Conservation (phyloP, 1,140 invertebrate species). For the Atta texana region DNA sequence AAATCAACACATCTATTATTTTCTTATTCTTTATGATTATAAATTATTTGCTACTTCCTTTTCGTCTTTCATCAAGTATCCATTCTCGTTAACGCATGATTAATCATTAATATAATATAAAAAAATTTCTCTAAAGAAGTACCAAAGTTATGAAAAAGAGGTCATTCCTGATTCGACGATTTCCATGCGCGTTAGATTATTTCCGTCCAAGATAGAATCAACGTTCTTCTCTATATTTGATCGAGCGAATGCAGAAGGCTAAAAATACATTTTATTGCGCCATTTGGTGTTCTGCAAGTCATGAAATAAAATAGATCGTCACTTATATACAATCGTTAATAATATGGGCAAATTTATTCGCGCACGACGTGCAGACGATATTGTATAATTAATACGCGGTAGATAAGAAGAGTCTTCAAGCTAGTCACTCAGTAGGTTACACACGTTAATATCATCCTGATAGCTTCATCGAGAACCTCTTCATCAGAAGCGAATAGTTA, state of each 20-base stretch:
- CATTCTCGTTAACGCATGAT: background rate
- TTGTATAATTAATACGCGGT: background rate
- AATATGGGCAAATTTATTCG: background rate
- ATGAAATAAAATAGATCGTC: background rate
- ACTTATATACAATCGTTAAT: background rate
- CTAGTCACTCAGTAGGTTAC: background rate
- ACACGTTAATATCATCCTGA: background rate
- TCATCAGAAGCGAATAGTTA: background rate
- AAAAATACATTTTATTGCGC: constrained; percentile 40
- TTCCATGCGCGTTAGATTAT: constrained; percentile 5
- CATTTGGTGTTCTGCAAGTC: constrained; percentile 25
- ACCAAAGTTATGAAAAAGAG: background rate
- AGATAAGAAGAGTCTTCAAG: background rate
- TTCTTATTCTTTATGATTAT: background rate
- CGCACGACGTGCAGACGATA: background rate
- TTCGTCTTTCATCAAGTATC: background rate
- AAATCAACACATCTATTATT: background rate
- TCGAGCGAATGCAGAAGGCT: constrained; percentile 26
- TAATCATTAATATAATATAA: background rate
- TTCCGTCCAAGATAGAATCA: constrained; percentile 10
- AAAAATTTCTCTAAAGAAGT: background rate
- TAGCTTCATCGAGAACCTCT: background rate
- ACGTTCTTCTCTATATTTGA: background rate
- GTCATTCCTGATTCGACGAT: background rate
- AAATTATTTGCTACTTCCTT: background rate